Percentiles rank a stretch among this genome's conserved stretches.
These are phyloP conservation scores for Holotrichia oblita DNA, from an alignment of 1,140 invertebrate species.

Conservation along the genomic window DNA sequence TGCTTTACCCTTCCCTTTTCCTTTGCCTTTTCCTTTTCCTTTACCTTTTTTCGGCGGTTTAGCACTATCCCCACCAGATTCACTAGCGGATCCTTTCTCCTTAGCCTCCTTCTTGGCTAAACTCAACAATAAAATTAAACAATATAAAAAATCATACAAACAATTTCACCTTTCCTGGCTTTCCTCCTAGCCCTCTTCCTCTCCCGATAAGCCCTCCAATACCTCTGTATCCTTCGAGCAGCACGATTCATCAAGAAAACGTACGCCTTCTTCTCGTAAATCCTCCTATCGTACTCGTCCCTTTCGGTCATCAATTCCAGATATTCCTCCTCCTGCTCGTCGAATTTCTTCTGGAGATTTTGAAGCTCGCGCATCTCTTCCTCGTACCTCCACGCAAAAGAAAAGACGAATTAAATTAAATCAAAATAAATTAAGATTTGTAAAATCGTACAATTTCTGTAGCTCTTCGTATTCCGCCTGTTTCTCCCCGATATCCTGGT, in stretches of 20 bases:
- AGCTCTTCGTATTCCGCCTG: slow-evolving; percentile 54
- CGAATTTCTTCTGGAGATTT: slow-evolving; percentile 51
- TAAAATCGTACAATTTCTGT: slow-evolving; percentile 50
- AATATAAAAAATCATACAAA: not conserved
- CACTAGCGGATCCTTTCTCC: not conserved
- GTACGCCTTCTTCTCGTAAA: slow-evolving; percentile 50
- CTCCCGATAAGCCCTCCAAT: slow-evolving; percentile 53
- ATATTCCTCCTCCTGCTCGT: slow-evolving; percentile 56
- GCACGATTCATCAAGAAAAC: slow-evolving; percentile 53
- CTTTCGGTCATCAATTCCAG: slow-evolving; percentile 53
- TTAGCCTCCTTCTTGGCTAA: slow-evolving; percentile 1
- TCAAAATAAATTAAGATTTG: no score
- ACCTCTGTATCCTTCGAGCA: slow-evolving; percentile 54
- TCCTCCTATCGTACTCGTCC: slow-evolving; percentile 51
- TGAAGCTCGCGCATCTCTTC: slow-evolving; percentile 50
- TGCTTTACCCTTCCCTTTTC: not conserved
- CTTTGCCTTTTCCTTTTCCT: slow-evolving; percentile 25
- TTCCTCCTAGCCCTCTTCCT: slow-evolving; percentile 42
- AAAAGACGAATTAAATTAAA: not conserved
- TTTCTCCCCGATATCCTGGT: slow-evolving; percentile 56
- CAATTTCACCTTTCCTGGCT: slow-evolving; percentile 28
- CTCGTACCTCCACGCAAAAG: slow-evolving; percentile 44
- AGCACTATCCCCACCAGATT: not conserved
- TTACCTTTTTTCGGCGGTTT: slow-evolving; percentile 21
- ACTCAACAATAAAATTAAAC: no score